phyloP scores from a whole-genome alignment of 2,797 vertebrate species.

The Brachyalestes nurse region DNA sequence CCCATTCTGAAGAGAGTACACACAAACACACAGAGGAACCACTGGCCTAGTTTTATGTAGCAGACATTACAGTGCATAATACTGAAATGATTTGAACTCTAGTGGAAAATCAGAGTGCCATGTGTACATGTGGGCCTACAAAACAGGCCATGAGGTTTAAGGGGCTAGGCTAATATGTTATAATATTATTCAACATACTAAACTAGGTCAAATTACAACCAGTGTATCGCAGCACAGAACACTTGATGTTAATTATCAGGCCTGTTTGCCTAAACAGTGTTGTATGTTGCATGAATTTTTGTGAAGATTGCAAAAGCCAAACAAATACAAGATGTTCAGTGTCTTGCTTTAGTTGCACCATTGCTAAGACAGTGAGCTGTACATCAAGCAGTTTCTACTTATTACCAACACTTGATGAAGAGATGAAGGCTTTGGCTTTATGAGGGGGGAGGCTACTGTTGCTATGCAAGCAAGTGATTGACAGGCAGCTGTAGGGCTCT shows the following conservation, averaged over 20 bases:
- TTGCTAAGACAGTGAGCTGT: neutral
- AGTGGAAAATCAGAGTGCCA: neutral
- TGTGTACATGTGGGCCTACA: neutral
- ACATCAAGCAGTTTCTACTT: neutral
- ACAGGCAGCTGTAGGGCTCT: conserved; percentile 17
- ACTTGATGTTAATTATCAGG: neutral
- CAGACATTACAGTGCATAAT: neutral
- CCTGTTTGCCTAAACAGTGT: neutral
- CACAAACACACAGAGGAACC: conserved; percentile 14
- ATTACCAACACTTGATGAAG: neutral
- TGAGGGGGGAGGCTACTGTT: neutral
- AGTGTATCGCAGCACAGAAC: too few species aligned
- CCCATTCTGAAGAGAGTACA: neutral
- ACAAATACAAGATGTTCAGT: neutral
- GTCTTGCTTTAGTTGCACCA: neutral
- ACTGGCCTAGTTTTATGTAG: conserved; percentile 38
- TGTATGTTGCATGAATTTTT: too few species aligned
- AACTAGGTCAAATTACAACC: too few species aligned
- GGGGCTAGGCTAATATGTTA: too few species aligned
- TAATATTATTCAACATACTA: too few species aligned
- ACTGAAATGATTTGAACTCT: neutral
- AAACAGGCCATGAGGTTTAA: too few species aligned
- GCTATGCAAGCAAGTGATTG: conserved; percentile 25
- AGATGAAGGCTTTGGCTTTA: neutral
- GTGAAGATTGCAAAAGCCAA: too few species aligned